A percentile compares a stretch with the other conserved stretches of the same genome.
phyloP scores from a whole-genome alignment of 2,888 invertebrate species.

The Cheilosia urbana region DNA sequence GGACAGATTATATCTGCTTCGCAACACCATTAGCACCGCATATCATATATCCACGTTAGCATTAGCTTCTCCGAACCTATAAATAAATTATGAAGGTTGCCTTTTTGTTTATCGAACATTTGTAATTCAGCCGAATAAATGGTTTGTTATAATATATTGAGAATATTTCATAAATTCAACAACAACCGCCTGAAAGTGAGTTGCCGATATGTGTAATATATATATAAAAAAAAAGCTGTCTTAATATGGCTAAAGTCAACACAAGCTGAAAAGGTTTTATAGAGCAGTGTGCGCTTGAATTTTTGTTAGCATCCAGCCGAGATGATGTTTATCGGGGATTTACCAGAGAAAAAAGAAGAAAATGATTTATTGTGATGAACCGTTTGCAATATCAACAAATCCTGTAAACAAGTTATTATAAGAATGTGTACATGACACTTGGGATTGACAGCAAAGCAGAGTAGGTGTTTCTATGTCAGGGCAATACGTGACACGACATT shows the following conservation, averaged over 20 bases:
- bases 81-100: too few species aligned
- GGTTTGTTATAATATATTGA: too few species aligned
- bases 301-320: not conserved
- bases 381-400: slow-evolving; percentile 63
- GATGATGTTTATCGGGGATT: slow-evolving; percentile 5
- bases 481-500: slow-evolving; percentile 49
- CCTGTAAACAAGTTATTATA: slow-evolving; percentile 46
- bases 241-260: not conserved
- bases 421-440: slow-evolving; percentile 43
- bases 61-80: too few species aligned
- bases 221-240: not conserved
- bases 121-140: too few species aligned
- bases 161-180: not conserved
- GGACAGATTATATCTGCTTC: too few species aligned
- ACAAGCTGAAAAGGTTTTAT: not conserved
- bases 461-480: slow-evolving; percentile 22
- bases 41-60: too few species aligned
- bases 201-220: not conserved
- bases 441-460: slow-evolving; percentile 36
- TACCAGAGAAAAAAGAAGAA: not conserved
- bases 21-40: too few species aligned
- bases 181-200: not conserved
- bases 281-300: not conserved
- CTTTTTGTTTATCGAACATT: too few species aligned
- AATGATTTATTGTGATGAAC: slow-evolving; percentile 64